These are phyloP conservation scores for Sebastes diploproa DNA, from an alignment of 2,797 vertebrate species.

Conservation along the genomic window DNA sequence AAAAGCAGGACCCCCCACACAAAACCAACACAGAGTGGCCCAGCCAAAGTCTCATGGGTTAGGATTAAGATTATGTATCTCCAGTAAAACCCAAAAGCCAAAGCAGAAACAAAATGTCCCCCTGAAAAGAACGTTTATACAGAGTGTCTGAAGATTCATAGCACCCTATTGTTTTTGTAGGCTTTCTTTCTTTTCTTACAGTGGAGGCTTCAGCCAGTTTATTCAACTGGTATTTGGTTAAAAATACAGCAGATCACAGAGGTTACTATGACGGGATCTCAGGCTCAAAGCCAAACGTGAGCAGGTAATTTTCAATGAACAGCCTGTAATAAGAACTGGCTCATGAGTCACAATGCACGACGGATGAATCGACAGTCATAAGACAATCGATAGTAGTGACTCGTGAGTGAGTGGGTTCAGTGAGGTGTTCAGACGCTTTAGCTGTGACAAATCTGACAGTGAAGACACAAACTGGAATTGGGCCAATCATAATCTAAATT, in stretches of 20 bases:
- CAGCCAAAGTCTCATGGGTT: neutral
- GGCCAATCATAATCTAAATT: neutral
- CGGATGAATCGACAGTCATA: neutral
- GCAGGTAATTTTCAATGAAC: neutral
- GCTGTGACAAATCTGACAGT: neutral
- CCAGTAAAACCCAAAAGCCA: conserved; percentile 8
- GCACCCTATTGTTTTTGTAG: neutral
- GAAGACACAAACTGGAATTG: neutral
- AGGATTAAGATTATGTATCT: conserved; percentile 1
- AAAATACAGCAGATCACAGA: neutral
- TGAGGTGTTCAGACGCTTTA: neutral
- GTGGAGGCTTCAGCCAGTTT: neutral
- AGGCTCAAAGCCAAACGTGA: neutral
- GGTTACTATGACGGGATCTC: neutral
- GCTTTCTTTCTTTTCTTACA: neutral
- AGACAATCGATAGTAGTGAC: neutral
- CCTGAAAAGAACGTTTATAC: neutral
- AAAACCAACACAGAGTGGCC: conserved; percentile 7
- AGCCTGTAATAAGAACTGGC: neutral
- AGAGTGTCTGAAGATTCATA: neutral
- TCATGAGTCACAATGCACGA: neutral
- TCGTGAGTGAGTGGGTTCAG: neutral
- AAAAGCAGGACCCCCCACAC: conserved; percentile 17
- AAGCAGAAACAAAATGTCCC: neutral
- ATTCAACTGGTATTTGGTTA: neutral